A percentile compares a stretch with the other conserved stretches of the same genome.
These are phyloP conservation scores for Aleiodes alternator DNA, from an alignment of 2,888 invertebrate species.

Conservation along the genomic window DNA sequence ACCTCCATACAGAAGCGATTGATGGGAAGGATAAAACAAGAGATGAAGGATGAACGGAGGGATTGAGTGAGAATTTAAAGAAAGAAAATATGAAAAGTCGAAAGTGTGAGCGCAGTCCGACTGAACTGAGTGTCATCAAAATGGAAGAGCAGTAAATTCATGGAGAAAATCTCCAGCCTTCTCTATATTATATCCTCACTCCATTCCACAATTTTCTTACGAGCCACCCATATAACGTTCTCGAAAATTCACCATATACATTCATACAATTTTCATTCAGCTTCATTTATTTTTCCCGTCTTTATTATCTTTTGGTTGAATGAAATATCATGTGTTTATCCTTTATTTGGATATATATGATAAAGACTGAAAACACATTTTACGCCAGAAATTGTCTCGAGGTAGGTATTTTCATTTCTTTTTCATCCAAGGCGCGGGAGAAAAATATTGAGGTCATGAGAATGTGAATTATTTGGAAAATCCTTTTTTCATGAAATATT, in stretches of 20 bases:
- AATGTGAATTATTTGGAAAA: too few relatives aligned
- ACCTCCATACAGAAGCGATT: slow-evolving; percentile 21
- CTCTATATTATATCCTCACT: slow-evolving; percentile 11
- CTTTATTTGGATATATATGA: too few relatives aligned
- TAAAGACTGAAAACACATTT: too few relatives aligned
- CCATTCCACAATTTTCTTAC: slow-evolving; percentile 11
- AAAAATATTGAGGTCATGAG: too few relatives aligned
- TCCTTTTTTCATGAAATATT: too few relatives aligned
- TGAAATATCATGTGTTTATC: too few relatives aligned
- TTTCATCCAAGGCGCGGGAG: too few relatives aligned
- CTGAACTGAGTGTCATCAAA: slow-evolving; percentile 36
- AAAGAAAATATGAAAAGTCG: slow-evolving; percentile 26
- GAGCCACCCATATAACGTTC: slow-evolving; percentile 1
- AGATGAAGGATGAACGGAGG: slow-evolving; percentile 6
- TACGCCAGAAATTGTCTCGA: too few relatives aligned
- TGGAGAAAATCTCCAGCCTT: slow-evolving; percentile 42
- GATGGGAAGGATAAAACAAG: slow-evolving; percentile 1
- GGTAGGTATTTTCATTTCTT: too few relatives aligned
- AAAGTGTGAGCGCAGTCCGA: background rate
- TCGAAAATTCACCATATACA: slow-evolving; percentile 19
- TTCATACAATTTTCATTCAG: slow-evolving; percentile 37
- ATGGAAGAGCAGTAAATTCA: slow-evolving; percentile 47
- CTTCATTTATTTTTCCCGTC: slow-evolving; percentile 16
- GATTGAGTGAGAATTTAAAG: slow-evolving; percentile 1
- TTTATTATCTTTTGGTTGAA: too few relatives aligned